Conservation (phyloP, 1,140 invertebrate genomes). For the Aleiodes sp. region DNA sequence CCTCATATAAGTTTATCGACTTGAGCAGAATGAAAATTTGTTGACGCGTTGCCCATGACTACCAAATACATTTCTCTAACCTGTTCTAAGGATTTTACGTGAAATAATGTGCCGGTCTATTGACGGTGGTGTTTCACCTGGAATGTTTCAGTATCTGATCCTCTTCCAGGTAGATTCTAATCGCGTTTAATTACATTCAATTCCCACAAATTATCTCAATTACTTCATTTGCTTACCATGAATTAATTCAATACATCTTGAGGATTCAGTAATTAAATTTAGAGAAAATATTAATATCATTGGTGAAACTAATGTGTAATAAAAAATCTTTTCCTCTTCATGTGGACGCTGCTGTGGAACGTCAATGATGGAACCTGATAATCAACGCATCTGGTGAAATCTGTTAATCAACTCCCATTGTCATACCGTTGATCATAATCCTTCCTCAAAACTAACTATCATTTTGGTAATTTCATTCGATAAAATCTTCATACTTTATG, state of each 20-base stretch:
- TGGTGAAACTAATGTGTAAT: constrained; percentile 1
- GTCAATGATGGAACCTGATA: constrained; percentile 39
- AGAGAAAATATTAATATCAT: not conserved
- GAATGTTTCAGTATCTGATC: constrained; percentile 60
- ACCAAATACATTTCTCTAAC: constrained; percentile 50
- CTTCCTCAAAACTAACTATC: not conserved
- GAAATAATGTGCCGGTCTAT: constrained; percentile 48
- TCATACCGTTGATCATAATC: not conserved
- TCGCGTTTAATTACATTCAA: not conserved
- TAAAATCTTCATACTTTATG: not conserved
- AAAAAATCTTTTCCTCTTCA: constrained; percentile 46
- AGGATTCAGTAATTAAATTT: not conserved
- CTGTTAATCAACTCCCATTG: not conserved
- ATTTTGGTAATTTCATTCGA: constrained; percentile 11
- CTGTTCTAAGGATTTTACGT: constrained; percentile 41
- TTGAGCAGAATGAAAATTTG: constrained; percentile 46
- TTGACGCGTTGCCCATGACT: constrained; percentile 56
- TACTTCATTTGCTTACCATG: not conserved
- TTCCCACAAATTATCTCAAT: not conserved
- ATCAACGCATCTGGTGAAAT: constrained; percentile 39
- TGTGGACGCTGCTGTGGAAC: constrained; percentile 60
- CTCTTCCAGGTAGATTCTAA: constrained; percentile 52
- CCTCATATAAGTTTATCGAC: constrained; percentile 42
- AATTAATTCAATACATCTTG: not conserved
- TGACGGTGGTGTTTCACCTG: constrained; percentile 27